phyloP scores from a whole-genome alignment of 2,797 vertebrate species.

The Poeciliopsis turneri region DNA sequence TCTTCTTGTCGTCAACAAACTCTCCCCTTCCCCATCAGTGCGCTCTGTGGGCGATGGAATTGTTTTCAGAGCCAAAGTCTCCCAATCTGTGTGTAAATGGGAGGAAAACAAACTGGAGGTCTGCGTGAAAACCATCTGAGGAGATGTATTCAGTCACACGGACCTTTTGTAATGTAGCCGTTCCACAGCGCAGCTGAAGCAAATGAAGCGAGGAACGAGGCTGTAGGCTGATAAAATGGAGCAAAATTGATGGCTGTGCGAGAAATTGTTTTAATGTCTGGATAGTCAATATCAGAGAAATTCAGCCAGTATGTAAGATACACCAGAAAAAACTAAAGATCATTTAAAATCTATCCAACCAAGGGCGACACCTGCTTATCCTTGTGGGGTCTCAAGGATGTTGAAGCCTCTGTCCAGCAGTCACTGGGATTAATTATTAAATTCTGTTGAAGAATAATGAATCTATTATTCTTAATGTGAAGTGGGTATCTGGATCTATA shows the following conservation, averaged over 20 bases:
- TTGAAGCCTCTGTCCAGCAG: too few species aligned
- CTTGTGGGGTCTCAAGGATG: too few species aligned
- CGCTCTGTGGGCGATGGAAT: constrained; percentile 6
- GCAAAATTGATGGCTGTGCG: not conserved
- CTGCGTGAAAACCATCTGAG: constrained; percentile 19
- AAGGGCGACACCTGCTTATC: too few species aligned
- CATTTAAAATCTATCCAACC: not conserved
- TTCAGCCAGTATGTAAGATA: not conserved
- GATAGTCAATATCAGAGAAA: not conserved
- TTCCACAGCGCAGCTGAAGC: not conserved
- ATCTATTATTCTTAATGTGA: too few species aligned
- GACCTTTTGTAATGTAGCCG: not conserved
- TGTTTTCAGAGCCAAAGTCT: constrained; percentile 27
- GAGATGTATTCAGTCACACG: constrained; percentile 7
- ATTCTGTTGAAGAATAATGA: too few species aligned
- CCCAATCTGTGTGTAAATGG: constrained; percentile 35
- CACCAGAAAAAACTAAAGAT: not conserved
- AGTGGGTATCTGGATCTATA: too few species aligned
- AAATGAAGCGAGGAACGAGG: not conserved
- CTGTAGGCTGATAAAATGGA: not conserved
- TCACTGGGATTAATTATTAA: too few species aligned
- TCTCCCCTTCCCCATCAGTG: not conserved
- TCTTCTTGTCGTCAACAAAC: not conserved
- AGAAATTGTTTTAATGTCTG: not conserved
- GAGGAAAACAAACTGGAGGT: constrained; percentile 29